Base-by-base conservation (phyloP, 2,797 vertebrate species). In the Sebastes minor region DNA sequence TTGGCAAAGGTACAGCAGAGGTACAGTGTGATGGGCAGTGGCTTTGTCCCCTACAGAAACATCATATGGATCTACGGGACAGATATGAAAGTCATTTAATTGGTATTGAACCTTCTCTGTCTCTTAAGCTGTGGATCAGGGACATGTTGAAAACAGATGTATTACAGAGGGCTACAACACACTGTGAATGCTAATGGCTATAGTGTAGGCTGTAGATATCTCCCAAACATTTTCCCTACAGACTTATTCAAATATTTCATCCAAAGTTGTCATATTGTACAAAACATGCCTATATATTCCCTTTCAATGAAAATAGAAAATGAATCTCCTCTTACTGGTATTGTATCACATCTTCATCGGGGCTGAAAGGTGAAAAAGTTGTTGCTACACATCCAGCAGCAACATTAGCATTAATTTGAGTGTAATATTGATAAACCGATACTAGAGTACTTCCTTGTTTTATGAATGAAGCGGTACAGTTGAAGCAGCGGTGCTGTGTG, bases 1-100 rank as follows among this genome's bases (percentile, higher is more conserved):
- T 35, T 46, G 59, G 62, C 33, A 80, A 74, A 88, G 84, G 74
- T 84, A 70, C 76, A 59, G 76, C 49, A 22, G 67, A 78, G 65
- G 77, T 78, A 82, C 67, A 33, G 27, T 35, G 42, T 74, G 83
- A 78, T 81, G 74, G 74, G 23, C 70, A 11, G 65, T 67, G 74
- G 67, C 72, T 64, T 79, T 80, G 67, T 85, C 77, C 63, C 74
- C 57, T 57, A 71, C 69, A 86, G 68, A 84, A 61, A 61, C 70
- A 4, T 62, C 11, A 18, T 87, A 90, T 80, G 70, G 76, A 85
- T 88, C 74, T 25, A 33, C 71, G 55, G 69, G 55, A 80, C 27
- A 46, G 64, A 86, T 68, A 55, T 57, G 35, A 81, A 86, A 74
- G 52, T 79, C 32, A 38, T 77, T 78, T 68, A 76, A 87, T 68